Evolutionary conservation across 2,797 vertebrate genomes (phyloP), one percentile per base, ranked within the genome.

Genomic region (Chloroceryle inda): DNA sequence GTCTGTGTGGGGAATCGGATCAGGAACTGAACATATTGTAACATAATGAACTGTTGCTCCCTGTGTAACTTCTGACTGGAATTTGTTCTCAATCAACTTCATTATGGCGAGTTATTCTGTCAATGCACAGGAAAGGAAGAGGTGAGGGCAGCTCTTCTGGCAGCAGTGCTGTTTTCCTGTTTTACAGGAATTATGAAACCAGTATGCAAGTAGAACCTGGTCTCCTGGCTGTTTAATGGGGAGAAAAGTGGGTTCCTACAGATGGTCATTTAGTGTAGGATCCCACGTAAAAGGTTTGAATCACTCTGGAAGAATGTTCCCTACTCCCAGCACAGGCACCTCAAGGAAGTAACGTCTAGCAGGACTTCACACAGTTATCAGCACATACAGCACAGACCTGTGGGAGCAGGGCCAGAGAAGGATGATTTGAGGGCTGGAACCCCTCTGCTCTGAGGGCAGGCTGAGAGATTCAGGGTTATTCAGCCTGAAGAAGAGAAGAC

Each of bases 11-110:
- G 27, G 24, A 38, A 26, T 55, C 4, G 0, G 18, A 26, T 83
- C 33, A 12, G 68, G 37, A 82, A 6, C n/a, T n/a, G 33, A 22
- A 68, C 1, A 2, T 40, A 49, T 9, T 37, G 37, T 37, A 37
- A 37, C 37, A 11, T 37, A 37, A 27, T 45, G 58, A 44, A 24
- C 40, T 79, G 33, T 7, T 58, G 29, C 63, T 73, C 27, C 52
- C 20, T 79, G 37, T n/a, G 2, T 79, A 10, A n/a, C 75, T 83
- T 93, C 72, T 53, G 88, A 44, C 40, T 76, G 63, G 31, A 82
- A 31, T 76, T 73, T 53, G 47, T 76, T 92, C 27, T 74, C 0
- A 0, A 3, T 89, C 0, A 0, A 35, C 35, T 31, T 75, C 5
- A 6, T 89, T 64, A 6, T 42, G 42, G 47, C 69, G 75, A 62